Evolutionary conservation across 2,888 invertebrate genomes (phyloP), one percentile per base, ranked within the genome.

Genomic region (Polylopha cassiicola): DNA sequence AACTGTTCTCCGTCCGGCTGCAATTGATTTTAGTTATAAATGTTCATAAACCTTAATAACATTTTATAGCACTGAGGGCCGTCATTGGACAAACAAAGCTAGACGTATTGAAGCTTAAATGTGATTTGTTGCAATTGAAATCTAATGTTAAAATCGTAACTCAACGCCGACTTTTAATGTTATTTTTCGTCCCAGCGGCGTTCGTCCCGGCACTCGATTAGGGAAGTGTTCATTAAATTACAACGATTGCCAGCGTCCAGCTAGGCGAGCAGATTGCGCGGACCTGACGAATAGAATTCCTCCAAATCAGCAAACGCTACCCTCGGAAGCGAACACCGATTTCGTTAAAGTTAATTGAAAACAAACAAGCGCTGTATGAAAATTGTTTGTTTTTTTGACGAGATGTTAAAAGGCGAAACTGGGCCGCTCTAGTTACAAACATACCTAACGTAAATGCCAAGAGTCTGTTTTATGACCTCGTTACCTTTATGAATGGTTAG

Each of bases 211-310:
- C 66, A 77, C 70, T 78, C 74, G 77, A 79, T 79, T 79, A 76
- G 65, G 62, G 65, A 73, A 73, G 74, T 77, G 77, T 79, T 80
- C 71, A 81, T 81, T 73, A 65, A 77, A 74, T 82, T 77, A 81
- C 71, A 30, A 43, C 64, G 77, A 79, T 79, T 80, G 77, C 75
- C 64, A 57, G 61, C 51, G 69, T 65, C 68, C 63, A 70, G 75
- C 75, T 74, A 71, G 70, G 67, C 57, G 64, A 68, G 65, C 68
- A 68, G 67, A 76, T 78, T 78, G 73, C 70, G 66, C 65, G 61
- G 61, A 55, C 61, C 66, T 63, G 61, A 55, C 62, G 61, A 58
- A 62, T 51, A 53, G 50, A 63, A 68, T 69, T 66, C 52, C 61
- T 48, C 56, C 48, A 61, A 65, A 58, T 68, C 69, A 68, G 65